A percentile compares a stretch with the other conserved stretches of the same genome.
These are phyloP conservation scores for Lepidocyrtoides sp. DNA, from an alignment of 2,888 invertebrate species.

Conservation along the genomic window DNA sequence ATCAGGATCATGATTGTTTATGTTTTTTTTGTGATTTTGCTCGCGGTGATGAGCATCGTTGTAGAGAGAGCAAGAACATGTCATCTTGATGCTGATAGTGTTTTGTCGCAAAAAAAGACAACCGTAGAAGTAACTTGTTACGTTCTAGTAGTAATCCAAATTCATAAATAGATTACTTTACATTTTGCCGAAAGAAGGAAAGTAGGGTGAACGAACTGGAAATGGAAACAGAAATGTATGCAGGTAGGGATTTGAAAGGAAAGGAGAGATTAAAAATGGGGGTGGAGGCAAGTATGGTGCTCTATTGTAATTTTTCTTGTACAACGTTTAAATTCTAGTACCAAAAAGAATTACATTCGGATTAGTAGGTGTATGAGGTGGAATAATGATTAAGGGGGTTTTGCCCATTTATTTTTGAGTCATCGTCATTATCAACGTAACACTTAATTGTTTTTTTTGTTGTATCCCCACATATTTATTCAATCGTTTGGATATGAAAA, in stretches of 20 bases:
- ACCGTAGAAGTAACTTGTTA: not conserved
- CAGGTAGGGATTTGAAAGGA: slow-evolving; percentile 12
- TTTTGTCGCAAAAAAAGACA: slow-evolving; percentile 65
- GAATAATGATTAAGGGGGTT: slow-evolving; percentile 40
- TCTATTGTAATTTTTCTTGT: slow-evolving; percentile 29
- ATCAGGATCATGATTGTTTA: slow-evolving; percentile 43
- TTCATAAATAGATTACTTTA: slow-evolving; percentile 69
- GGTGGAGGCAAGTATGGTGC: slow-evolving; percentile 31
- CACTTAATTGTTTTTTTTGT: slow-evolving; percentile 17
- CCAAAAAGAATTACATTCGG: slow-evolving; percentile 23
- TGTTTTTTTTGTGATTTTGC: slow-evolving; percentile 4
- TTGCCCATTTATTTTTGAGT: slow-evolving; percentile 47
- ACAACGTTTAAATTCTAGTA: not conserved
- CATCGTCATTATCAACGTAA: slow-evolving; percentile 17
- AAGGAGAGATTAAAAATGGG: slow-evolving; percentile 40
- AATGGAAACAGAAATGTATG: slow-evolving; percentile 5
- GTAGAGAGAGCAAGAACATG: not conserved
- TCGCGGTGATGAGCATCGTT: slow-evolving; percentile 10
- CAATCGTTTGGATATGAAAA: not conserved
- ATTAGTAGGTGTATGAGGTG: not conserved
- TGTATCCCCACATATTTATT: not conserved
- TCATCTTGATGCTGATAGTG: slow-evolving; percentile 12
- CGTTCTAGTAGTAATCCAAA: slow-evolving; percentile 24
- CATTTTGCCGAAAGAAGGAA: slow-evolving; percentile 24
- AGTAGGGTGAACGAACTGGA: slow-evolving; percentile 76